Base-by-base conservation (phyloP, 2,888 invertebrate genomes). In the Dermolepida albohirtum region DNA sequence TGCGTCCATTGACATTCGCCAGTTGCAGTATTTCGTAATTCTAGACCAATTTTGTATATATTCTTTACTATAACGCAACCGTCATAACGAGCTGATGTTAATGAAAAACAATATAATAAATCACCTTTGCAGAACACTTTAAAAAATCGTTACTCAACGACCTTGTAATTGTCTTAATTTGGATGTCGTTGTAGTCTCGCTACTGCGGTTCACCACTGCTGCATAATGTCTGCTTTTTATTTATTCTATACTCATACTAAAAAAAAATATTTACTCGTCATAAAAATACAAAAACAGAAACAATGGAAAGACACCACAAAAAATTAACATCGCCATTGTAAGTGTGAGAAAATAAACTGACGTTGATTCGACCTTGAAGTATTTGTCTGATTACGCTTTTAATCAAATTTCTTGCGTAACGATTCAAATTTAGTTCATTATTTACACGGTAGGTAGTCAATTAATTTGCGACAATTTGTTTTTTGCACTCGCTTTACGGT, bases 381-480 rank as follows among this genome's bases (percentile, higher is more conserved):
- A 43, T 47, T 12, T 62, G n/a, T n/a, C n/a, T n/a, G 14, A 10
- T n/a, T 40, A 54, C 39, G 40, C 2, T 54, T 17, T 16, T 49
- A 47, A 62, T 47, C 34, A 47, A 49, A 47, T 39, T 62, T 44
- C 57, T 57, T 47, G 14, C 47, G 59, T 16, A 62, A 62, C 47
- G 47, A 34, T 16, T 7, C 29, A 16, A 47, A 47, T 62, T 62
- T 16, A 16, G 16, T 34, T 17, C 34, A 43, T 62, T 62, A 54
- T 16, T 34, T 54, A 41, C 54, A 16, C 17, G 11, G n/a, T 16
- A 34, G 6, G 34, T 34, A 34, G 34, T 14, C 17, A 41, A 40
- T 41, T 54, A 40, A 41, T 54, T 54, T 40, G 16, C 49, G 10
- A 39, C 2, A n/a, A 47, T 34, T 54, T 54, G 39, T 39, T 40